Base-by-base conservation (phyloP, 2,113 vertebrate genomes). In the Neotragus pygmaeus region DNA sequence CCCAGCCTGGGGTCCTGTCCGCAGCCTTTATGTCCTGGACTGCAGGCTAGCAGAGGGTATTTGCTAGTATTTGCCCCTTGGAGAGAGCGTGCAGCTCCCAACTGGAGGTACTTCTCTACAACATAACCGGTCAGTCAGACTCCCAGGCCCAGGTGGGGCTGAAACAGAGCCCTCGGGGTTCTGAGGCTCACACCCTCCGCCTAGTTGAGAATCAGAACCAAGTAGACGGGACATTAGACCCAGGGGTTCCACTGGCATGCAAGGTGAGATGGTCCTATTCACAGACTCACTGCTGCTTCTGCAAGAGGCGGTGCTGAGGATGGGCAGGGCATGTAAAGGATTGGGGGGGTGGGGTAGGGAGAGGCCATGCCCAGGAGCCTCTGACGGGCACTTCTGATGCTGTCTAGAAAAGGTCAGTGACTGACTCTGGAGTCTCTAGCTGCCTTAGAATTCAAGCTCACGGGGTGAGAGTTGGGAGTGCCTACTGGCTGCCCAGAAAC, bases 221-320 rank as follows among this genome's bases (percentile, higher is more conserved):
- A 47, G 89, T 0, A 3, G 1, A 5, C 0, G 1, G 84, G 9
- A 2, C 17, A 45, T 5, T 4, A 7, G 57, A 23, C 2, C 4
- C 0, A 9, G 1, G 30, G 25, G 25, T 6, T n/a, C 43, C 19
- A 13, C 25, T 17, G 80, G 16, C 58, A 43, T 0, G 3, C 16
- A 4, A 7, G 23, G 53, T 49, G 21, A 33, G 62, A 51, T 1
- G 27, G 80, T 30, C 53, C 49, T 21, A 2, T 6, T 25, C 30
- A 47, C 14, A 2, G 17, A n/a, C 39, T 5, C 28, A 6, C 62
- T 27, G 25, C 70, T 21, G 33, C 23, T 92, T n/a, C 27, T 25
- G 30, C 57, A 19, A 39, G 58, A 89, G 30, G 28, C 0, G 4
- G 17, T 66, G 36, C 8, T 6, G 21, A 77, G 87, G 88, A 3